A percentile compares a stretch with the other conserved stretches of the same genome.
Evolutionary conservation across 1,140 invertebrate genomes (phyloP).

Genomic region (Drosophila busckii): DNA sequence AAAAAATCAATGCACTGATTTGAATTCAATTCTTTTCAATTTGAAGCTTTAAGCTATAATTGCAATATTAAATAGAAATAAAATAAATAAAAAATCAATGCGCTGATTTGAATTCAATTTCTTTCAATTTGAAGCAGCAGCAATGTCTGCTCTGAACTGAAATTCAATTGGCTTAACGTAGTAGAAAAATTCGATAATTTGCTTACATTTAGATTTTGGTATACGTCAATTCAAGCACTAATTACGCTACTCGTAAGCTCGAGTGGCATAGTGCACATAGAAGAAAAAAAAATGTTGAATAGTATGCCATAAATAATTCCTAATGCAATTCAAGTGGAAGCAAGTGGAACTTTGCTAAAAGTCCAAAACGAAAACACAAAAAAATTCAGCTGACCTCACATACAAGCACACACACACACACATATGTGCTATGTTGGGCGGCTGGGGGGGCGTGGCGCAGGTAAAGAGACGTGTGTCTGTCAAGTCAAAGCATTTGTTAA

Average conservation of each 20-base stretch:
- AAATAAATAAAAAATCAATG: too few species aligned
- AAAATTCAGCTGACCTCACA: constrained; percentile 16
- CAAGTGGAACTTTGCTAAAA: constrained; percentile 16
- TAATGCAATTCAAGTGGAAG: constrained; percentile 18
- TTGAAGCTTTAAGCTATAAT: too few species aligned
- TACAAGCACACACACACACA: too few species aligned
- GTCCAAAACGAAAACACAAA: constrained; percentile 34
- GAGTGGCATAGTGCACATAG: constrained; percentile 5
- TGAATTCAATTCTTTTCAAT: too few species aligned
- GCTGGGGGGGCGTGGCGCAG: background rate
- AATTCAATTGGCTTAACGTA: constrained; percentile 12
- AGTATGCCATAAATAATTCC: constrained; percentile 36
- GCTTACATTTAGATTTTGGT: constrained; percentile 3
- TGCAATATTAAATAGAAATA: too few species aligned
- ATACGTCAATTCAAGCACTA: constrained; percentile 18
- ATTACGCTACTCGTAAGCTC: too few species aligned
- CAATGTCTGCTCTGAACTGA: too few species aligned
- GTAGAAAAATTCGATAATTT: too few species aligned
- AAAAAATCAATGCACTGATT: too few species aligned
- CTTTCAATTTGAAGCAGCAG: too few species aligned
- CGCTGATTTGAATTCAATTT: too few species aligned
- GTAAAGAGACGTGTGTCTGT: constrained; percentile 30
- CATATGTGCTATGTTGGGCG: too few species aligned
- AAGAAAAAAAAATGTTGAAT: constrained; percentile 13
- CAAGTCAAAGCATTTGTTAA: constrained; percentile 7